Evolutionary conservation across 2,888 invertebrate genomes (phyloP).

Genomic region (Strigamia crassipes): DNA sequence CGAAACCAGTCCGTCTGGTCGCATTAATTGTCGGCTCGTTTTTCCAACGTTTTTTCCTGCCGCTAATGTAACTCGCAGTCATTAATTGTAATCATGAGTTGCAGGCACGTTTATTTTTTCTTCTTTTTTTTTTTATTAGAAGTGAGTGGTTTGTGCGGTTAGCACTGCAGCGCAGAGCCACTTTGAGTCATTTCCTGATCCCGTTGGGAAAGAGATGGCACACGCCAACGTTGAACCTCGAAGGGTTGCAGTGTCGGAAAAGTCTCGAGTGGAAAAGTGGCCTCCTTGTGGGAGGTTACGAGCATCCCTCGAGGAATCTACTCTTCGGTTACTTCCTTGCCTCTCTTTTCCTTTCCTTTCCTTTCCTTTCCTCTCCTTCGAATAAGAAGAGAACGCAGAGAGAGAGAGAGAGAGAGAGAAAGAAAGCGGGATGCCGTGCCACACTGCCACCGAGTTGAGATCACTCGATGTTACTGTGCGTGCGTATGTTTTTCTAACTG

Average conservation of each 20-base stretch:
- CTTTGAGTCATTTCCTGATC: conserved; percentile 26
- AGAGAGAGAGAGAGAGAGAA: not conserved
- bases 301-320: conserved; percentile 9
- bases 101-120: no score
- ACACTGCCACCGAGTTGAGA: no score
- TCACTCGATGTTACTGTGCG: no score
- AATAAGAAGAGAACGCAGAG: not conserved
- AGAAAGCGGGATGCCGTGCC: no score
- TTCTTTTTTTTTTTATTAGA: conserved; percentile 26
- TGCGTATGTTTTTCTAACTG: no score
- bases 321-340: not conserved
- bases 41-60: not conserved
- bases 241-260: conserved; percentile 6
- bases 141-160: conserved; percentile 29
- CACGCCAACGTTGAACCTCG: not conserved
- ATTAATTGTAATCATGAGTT: conserved; percentile 19
- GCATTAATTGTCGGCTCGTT: not conserved
- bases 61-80: not conserved
- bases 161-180: not conserved
- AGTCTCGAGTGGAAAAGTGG: conserved; percentile 33
- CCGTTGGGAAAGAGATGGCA: not conserved
- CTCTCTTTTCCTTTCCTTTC: no score
- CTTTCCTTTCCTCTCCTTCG: no score
- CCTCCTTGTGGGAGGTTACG: conserved; percentile 22
- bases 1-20: not conserved